Evolutionary conservation across 2,113 vertebrate species (phyloP).

Genomic region (Chionomys nivalis): DNA sequence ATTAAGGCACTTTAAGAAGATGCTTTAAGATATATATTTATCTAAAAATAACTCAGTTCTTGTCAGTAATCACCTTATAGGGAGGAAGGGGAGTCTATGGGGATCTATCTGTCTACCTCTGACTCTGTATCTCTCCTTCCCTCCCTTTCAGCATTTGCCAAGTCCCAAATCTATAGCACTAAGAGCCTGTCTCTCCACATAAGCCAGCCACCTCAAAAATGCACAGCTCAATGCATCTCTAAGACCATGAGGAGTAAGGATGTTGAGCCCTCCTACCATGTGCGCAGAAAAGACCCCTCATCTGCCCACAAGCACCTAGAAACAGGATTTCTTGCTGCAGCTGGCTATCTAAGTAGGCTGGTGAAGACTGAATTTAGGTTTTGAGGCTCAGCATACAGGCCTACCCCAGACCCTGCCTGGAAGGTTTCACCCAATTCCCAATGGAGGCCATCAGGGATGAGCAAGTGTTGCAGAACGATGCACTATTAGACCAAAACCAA

Average conservation of each 20-base stretch:
- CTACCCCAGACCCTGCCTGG: neutral
- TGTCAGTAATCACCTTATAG: conserved; percentile 38
- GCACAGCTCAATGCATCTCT: neutral
- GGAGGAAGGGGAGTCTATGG: neutral
- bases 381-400: neutral
- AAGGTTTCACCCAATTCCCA: neutral
- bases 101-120: neutral
- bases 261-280: neutral
- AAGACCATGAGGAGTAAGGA: neutral
- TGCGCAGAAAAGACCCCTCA: neutral
- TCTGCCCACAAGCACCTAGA: neutral
- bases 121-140: neutral
- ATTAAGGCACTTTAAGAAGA: conserved; percentile 20
- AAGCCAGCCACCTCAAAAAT: neutral
- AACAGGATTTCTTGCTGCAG: neutral
- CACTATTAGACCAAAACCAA: neutral
- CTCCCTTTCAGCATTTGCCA: neutral
- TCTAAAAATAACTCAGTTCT: conserved; percentile 62
- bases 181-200: neutral
- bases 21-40: conserved; percentile 44
- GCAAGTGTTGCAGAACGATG: neutral
- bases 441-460: neutral
- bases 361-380: neutral
- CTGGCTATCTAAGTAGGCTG: neutral
- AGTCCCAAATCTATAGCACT: neutral